Percentiles rank a stretch among this genome's conserved stretches.
Evolutionary conservation across 2,113 vertebrate species (phyloP).

Genomic region (Python bivittatus): DNA sequence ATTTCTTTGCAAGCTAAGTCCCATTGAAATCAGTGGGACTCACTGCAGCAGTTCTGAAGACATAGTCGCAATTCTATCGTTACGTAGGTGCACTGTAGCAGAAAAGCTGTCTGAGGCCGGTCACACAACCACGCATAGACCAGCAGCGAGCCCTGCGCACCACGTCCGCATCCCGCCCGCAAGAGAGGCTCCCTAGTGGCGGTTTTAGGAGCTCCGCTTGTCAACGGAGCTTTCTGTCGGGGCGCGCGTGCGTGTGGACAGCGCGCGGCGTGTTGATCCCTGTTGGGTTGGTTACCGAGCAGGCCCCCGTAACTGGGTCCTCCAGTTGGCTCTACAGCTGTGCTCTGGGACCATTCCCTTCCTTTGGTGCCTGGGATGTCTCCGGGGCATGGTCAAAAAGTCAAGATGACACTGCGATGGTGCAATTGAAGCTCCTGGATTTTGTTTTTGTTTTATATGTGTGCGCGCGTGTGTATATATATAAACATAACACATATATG

Average conservation of each 20-base stretch:
- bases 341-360: neutral
- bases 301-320: neutral
- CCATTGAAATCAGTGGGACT: neutral
- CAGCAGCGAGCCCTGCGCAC: neutral
- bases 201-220: neutral
- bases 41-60: neutral
- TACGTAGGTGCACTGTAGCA: neutral
- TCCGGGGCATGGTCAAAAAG: neutral
- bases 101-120: neutral
- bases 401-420: too few species aligned
- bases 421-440: too few species aligned
- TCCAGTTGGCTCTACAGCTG: neutral
- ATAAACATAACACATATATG: too few species aligned
- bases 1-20: neutral
- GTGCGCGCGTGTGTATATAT: too few species aligned
- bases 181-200: neutral
- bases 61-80: neutral
- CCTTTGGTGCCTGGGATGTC: neutral
- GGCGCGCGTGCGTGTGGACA: neutral
- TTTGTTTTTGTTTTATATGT: too few species aligned
- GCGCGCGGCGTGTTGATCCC: neutral
- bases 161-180: neutral
- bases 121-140: too few species aligned
- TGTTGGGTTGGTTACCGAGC: neutral
- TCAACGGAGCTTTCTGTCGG: neutral